Conservation (phyloP, 2,113 vertebrate species). For the Rhagologus leucostigma region DNA sequence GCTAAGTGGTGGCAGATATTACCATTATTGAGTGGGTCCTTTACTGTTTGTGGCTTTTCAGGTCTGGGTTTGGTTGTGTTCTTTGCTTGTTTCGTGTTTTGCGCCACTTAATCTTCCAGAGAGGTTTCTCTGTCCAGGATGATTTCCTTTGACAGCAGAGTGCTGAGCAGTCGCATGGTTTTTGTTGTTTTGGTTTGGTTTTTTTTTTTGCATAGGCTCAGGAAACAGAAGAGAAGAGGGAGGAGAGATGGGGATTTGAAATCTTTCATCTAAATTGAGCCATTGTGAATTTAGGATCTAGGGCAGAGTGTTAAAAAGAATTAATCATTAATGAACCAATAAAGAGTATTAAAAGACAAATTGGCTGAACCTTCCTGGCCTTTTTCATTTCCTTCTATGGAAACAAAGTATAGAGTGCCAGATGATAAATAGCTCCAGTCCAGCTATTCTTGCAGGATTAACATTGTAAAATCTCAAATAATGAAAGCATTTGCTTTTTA, state of each 20-base stretch:
- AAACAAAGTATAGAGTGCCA: constrained; percentile 33
- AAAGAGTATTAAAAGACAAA: constrained; percentile 66
- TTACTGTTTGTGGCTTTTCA: background rate
- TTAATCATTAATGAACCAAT: constrained; percentile 69
- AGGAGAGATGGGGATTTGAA: background rate
- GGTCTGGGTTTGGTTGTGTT: background rate
- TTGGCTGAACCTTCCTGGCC: constrained; percentile 59
- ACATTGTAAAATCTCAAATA: background rate
- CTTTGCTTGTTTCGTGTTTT: background rate
- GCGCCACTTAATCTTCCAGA: background rate
- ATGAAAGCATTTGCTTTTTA: background rate
- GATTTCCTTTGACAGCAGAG: background rate
- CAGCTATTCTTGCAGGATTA: constrained; percentile 15
- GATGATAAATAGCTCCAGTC: constrained; percentile 25
- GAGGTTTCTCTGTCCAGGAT: background rate
- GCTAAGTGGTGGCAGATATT: background rate
- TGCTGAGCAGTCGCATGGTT: background rate
- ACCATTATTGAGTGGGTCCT: background rate
- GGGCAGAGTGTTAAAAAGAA: constrained; percentile 58
- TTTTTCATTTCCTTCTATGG: constrained; percentile 41
- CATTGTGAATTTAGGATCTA: constrained; percentile 59
- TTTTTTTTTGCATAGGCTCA: background rate
- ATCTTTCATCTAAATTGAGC: constrained; percentile 35
- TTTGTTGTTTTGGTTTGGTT: background rate
- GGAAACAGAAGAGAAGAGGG: background rate